Percentiles rank a stretch among this genome's conserved stretches.
phyloP scores from a whole-genome alignment of 2,888 invertebrate species.

The Nemoura dubitans region DNA sequence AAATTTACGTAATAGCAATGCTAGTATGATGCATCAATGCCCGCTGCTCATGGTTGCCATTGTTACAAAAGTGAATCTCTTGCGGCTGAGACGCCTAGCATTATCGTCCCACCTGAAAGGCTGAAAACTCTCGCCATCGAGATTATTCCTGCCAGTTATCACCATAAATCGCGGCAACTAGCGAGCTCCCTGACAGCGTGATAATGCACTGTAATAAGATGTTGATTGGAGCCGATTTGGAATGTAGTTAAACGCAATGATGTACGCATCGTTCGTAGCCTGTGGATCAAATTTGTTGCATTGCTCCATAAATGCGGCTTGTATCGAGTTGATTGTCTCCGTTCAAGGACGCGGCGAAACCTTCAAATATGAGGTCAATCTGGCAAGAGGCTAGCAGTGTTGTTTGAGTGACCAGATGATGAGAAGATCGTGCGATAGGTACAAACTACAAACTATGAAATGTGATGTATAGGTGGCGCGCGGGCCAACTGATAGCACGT shows the following conservation, averaged over 20 bases:
- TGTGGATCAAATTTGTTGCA: neutral
- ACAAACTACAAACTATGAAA: neutral
- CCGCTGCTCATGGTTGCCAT: neutral
- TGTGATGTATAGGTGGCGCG: too few relatives aligned
- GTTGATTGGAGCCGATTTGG: neutral
- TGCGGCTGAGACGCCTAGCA: neutral
- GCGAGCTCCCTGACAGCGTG: neutral
- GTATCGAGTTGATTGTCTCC: conserved; percentile 7
- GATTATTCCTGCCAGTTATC: neutral
- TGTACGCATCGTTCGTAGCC: neutral
- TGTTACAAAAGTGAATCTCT: neutral
- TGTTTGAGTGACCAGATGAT: neutral
- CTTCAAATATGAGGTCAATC: conserved; percentile 30
- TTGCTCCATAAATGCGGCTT: conserved; percentile 9
- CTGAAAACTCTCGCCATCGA: neutral
- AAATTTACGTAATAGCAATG: neutral
- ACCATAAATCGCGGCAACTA: neutral
- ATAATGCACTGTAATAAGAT: neutral
- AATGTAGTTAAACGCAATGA: neutral
- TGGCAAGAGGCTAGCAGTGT: neutral
- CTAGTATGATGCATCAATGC: neutral
- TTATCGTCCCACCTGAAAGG: neutral
- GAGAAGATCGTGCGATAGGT: neutral
- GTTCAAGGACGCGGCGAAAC: neutral
- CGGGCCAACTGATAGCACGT: neutral